A percentile compares a stretch with the other conserved stretches of the same genome.
Conservation (phyloP, 1,140 invertebrate genomes). For the Berghia stephanieae region DNA sequence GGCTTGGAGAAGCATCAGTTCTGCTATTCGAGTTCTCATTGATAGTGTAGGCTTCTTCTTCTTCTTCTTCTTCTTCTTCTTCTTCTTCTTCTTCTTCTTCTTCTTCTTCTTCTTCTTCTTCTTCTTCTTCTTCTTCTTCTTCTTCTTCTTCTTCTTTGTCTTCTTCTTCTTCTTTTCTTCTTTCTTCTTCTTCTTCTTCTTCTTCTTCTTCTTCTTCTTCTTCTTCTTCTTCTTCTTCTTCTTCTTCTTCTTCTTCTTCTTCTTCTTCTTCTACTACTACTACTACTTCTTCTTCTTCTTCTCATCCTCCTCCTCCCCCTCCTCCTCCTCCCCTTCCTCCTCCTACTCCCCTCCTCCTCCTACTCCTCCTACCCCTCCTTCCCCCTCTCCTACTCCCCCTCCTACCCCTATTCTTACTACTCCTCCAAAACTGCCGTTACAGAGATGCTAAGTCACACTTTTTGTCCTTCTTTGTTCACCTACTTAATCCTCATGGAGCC, state of each 20-base stretch:
- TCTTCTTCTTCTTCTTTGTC: neutral
- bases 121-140: neutral
- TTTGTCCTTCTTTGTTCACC: neutral
- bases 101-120: neutral
- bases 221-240: neutral
- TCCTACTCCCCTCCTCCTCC: neutral
- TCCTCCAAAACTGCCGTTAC: neutral
- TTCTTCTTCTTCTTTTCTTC: constrained; percentile 5
- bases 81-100: neutral
- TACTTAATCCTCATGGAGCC: too few species aligned
- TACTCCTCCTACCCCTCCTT: neutral
- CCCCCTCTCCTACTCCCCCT: neutral
- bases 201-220: neutral
- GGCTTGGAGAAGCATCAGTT: neutral
- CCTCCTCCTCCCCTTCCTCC: neutral
- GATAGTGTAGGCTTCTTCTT: neutral
- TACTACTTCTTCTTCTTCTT: neutral
- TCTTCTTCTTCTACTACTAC: neutral
- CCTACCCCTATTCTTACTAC: neutral
- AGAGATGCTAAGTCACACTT: neutral
- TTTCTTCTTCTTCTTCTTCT: neutral
- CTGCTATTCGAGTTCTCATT: neutral
- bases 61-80: neutral
- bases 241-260: neutral
- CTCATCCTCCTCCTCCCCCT: neutral